phyloP scores from a whole-genome alignment of 1,140 invertebrate genomes.

The Aporrectodea caliginosa region DNA sequence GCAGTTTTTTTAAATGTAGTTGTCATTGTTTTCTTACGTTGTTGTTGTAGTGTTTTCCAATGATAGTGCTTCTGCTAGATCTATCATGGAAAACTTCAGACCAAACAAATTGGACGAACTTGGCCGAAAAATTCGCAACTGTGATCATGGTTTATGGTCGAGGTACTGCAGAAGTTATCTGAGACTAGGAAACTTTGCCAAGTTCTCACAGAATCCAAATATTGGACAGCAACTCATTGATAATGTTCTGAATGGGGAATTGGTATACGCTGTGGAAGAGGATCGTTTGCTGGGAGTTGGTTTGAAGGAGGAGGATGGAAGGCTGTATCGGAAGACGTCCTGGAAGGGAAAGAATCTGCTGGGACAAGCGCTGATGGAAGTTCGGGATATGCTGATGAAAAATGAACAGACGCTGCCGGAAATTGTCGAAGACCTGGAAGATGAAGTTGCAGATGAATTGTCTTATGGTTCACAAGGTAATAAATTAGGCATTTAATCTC shows the following conservation, averaged over 20 bases:
- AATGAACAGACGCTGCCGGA: background rate
- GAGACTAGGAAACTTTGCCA: background rate
- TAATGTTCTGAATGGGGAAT: background rate
- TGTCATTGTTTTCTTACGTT: no score
- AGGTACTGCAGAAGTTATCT: background rate
- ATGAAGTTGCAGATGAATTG: background rate
- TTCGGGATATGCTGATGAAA: background rate
- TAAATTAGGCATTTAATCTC: no score
- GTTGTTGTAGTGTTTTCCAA: background rate
- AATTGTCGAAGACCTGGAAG: background rate
- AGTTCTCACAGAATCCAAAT: background rate
- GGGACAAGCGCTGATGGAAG: slow-evolving; percentile 29
- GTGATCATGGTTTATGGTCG: background rate
- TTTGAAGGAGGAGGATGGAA: background rate
- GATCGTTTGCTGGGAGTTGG: background rate
- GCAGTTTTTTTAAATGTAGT: no score
- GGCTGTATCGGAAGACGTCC: background rate
- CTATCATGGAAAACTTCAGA: background rate
- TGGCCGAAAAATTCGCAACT: background rate
- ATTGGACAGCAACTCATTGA: background rate
- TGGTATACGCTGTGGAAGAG: background rate
- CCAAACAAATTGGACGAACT: background rate
- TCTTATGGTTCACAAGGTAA: no score
- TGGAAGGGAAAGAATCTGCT: slow-evolving; percentile 27
- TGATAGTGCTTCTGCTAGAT: background rate